phyloP scores from a whole-genome alignment of 2,888 invertebrate genomes.

The Meliscaeva auricollis region DNA sequence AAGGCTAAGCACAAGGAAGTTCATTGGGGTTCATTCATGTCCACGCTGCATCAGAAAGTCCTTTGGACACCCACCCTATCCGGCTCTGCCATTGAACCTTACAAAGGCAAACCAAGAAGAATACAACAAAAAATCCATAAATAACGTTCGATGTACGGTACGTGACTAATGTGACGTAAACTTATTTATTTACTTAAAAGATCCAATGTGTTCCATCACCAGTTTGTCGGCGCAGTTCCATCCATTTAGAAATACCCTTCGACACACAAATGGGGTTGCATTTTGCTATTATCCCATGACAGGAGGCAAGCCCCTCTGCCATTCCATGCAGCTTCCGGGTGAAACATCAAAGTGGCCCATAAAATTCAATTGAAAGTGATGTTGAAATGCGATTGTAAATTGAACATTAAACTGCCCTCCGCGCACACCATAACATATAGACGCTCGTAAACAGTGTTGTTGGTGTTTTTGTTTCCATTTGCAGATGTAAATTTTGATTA shows the following conservation, averaged over 20 bases:
- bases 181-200: constrained; percentile 58
- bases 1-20: background rate
- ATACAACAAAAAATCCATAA: constrained; percentile 44
- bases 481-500: constrained; percentile 75
- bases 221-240: background rate
- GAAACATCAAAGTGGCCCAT: constrained; percentile 61
- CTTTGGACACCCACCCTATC: background rate
- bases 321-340: background rate
- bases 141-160: constrained; percentile 55
- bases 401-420: constrained; percentile 57
- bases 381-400: constrained; percentile 71
- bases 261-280: background rate
- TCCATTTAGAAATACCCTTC: background rate
- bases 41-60: background rate
- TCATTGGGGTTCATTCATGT: background rate
- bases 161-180: constrained; percentile 67
- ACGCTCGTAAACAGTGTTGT: no score
- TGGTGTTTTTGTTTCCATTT: constrained; percentile 44
- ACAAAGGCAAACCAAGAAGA: constrained; percentile 29
- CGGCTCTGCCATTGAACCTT: constrained; percentile 44
- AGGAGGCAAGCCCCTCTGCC: background rate
- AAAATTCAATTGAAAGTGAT: constrained; percentile 72
- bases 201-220: background rate
- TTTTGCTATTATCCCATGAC: background rate
- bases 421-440: background rate